phyloP scores from a whole-genome alignment of 1,140 invertebrate genomes.

The Calephelis nemesis region DNA sequence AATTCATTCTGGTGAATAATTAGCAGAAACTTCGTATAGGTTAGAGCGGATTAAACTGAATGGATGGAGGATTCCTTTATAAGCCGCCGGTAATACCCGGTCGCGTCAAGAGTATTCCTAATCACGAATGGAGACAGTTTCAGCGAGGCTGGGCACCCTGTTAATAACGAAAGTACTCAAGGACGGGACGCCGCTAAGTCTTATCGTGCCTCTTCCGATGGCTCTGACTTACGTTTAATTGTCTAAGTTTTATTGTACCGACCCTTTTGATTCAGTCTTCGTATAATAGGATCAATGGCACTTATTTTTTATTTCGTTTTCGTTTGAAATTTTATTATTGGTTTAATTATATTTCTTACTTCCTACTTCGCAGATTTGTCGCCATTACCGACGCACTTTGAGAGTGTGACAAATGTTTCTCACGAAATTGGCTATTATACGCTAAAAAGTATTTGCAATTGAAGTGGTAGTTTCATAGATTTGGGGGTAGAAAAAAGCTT shows the following conservation, averaged over 20 bases:
- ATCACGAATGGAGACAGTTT: constrained; percentile 31
- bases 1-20: constrained; percentile 23
- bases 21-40: constrained; percentile 27
- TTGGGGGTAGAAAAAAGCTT: no score
- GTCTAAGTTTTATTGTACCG: constrained; percentile 71
- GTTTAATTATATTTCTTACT: background rate
- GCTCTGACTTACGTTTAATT: constrained; percentile 70
- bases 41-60: constrained; percentile 27
- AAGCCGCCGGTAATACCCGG: constrained; percentile 33
- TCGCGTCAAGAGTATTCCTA: constrained; percentile 44
- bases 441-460: no score
- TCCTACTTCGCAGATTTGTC: no score
- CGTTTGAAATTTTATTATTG: background rate
- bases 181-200: constrained; percentile 57
- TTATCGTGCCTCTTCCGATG: constrained; percentile 62
- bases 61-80: constrained; percentile 27
- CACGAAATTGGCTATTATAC: no score
- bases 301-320: constrained; percentile 17
- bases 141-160: constrained; percentile 45
- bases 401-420: no score
- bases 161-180: constrained; percentile 63
- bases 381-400: no score
- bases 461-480: no score
- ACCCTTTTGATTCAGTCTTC: constrained; percentile 34
- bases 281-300: constrained; percentile 23